Percentiles rank a stretch among this genome's conserved stretches.
Conservation (phyloP, 2,888 invertebrate species). For the Phragmatobia fuliginosa region DNA sequence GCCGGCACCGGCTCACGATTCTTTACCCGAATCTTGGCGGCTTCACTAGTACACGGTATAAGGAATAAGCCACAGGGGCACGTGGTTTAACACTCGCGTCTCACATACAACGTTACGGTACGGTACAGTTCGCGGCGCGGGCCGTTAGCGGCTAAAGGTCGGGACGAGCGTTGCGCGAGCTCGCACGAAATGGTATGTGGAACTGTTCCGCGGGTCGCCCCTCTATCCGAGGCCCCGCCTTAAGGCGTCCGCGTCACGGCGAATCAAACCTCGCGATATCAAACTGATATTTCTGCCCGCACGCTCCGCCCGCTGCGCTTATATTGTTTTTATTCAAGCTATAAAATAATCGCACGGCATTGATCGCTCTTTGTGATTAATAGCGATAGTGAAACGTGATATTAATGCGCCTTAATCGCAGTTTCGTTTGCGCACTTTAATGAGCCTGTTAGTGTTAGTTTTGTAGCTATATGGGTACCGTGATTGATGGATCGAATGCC, state of each 20-base stretch:
- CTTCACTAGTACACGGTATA: conserved; percentile 66
- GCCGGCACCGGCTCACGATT: conserved; percentile 95
- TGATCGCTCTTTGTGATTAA: conserved; percentile 68
- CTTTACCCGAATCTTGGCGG: conserved; percentile 95
- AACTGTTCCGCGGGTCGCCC: conserved; percentile 60
- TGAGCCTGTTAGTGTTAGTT: conserved; percentile 54
- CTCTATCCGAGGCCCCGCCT: conserved; percentile 76
- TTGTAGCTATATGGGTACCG: conserved; percentile 35
- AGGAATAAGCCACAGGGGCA: conserved; percentile 71
- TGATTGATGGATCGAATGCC: conserved; percentile 49
- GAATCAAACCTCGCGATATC: conserved; percentile 84
- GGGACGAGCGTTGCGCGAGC: conserved; percentile 53
- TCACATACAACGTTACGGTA: conserved; percentile 57
- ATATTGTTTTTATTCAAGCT: conserved; percentile 84
- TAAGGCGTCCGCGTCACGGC: conserved; percentile 81
- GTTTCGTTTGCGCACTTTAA: conserved; percentile 54
- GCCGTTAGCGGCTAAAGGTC: conserved; percentile 64
- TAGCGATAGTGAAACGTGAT: conserved; percentile 61
- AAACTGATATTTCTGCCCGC: conserved; percentile 82
- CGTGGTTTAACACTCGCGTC: conserved; percentile 71
- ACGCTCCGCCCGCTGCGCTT: conserved; percentile 79
- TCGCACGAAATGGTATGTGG: conserved; percentile 77
- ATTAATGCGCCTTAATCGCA: conserved; percentile 53
- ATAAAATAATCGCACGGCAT: conserved; percentile 79
- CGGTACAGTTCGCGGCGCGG: conserved; percentile 42